A percentile compares a stretch with the other conserved stretches of the same genome.
Evolutionary conservation across 23 tunicate species (phyloP).

Genomic region (Styela plicata): DNA sequence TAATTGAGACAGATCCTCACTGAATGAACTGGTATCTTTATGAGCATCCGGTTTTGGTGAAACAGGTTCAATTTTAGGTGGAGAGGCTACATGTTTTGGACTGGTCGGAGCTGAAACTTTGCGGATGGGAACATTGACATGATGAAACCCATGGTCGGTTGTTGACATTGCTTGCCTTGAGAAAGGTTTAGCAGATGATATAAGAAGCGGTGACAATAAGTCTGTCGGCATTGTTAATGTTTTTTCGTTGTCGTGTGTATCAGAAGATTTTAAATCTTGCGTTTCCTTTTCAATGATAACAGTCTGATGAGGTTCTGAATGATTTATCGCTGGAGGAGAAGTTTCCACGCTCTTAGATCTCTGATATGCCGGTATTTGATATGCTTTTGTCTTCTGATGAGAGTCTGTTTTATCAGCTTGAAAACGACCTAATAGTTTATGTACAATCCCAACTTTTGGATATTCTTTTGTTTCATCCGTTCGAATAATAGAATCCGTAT

Average conservation of each 20-base stretch:
- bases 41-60: background rate
- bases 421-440: constrained; percentile 16
- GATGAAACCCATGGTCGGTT: constrained; percentile 14
- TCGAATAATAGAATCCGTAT: background rate
- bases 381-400: background rate
- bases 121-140: constrained; percentile 14
- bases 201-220: constrained; percentile 19
- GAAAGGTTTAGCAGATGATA: constrained; percentile 29
- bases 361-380: constrained; percentile 11
- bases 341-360: background rate
- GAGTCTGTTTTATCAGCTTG: constrained; percentile 12
- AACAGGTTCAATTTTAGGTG: background rate
- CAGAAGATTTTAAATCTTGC: background rate
- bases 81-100: background rate
- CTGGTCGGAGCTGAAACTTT: constrained; percentile 16
- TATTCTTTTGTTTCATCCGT: constrained; percentile 19
- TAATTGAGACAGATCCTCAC: constrained; percentile 4
- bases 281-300: background rate
- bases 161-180: background rate
- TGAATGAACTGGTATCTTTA: background rate
- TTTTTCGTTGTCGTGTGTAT: no score
- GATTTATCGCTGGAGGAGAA: background rate
- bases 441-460: constrained; percentile 28
- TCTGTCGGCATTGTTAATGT: constrained; percentile 16
- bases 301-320: background rate